phyloP scores from a whole-genome alignment of 2,888 invertebrate species.

The Apamea epomidion region DNA sequence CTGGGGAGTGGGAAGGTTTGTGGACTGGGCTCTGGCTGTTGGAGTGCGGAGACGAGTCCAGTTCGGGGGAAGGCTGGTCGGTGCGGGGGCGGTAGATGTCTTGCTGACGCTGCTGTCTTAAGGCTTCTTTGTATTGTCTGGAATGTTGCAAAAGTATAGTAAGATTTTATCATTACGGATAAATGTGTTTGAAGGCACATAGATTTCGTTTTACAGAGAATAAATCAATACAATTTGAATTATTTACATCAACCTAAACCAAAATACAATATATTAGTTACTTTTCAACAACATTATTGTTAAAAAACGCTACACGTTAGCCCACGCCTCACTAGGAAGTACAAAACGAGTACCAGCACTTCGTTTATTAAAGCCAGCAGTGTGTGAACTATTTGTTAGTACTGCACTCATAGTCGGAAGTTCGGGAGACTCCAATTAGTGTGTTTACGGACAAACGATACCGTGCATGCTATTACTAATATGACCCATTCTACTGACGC shows the following conservation, averaged over 20 bases:
- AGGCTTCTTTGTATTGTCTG: slow-evolving; percentile 97
- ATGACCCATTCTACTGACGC: slow-evolving; percentile 13
- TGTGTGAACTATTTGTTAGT: slow-evolving; percentile 51
- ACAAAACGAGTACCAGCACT: slow-evolving; percentile 6
- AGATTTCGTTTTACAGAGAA: slow-evolving; percentile 47
- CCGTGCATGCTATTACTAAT: slow-evolving; percentile 48
- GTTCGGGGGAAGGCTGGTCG: slow-evolving; percentile 90
- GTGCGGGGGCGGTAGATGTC: slow-evolving; percentile 94
- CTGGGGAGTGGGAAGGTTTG: slow-evolving; percentile 86
- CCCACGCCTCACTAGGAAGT: slow-evolving; percentile 26
- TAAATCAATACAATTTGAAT: neutral
- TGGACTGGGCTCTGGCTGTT: slow-evolving; percentile 88
- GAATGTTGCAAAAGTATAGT: slow-evolving; percentile 68
- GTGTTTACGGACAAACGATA: slow-evolving; percentile 32
- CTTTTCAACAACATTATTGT: neutral
- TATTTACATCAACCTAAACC: neutral
- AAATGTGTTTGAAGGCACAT: slow-evolving; percentile 43
- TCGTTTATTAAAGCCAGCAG: slow-evolving; percentile 18
- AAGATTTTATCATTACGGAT: slow-evolving; percentile 9
- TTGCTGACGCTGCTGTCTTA: slow-evolving; percentile 95
- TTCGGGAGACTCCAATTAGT: slow-evolving; percentile 47
- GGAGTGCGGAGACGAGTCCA: slow-evolving; percentile 86
- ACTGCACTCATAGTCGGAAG: slow-evolving; percentile 31
- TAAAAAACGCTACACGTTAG: neutral
- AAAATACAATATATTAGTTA: neutral